Evolutionary conservation across 2,797 vertebrate genomes (phyloP).

Genomic region (Acridotheres tristis): DNA sequence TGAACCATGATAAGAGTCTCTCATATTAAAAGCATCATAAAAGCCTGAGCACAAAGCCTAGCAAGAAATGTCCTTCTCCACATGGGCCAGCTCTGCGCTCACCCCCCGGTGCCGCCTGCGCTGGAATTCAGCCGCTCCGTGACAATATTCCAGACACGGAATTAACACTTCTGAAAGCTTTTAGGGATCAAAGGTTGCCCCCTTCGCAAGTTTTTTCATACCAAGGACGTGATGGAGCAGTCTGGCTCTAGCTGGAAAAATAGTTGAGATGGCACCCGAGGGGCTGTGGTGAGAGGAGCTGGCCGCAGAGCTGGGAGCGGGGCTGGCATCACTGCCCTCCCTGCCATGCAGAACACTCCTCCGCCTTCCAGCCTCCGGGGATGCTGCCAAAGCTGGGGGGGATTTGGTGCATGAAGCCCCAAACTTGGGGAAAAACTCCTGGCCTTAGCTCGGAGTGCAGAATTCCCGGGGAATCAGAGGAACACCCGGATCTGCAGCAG

Average conservation of each 20-base stretch:
- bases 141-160: slow-evolving; percentile 49
- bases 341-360: neutral
- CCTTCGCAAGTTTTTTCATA: slow-evolving; percentile 1
- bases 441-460: neutral
- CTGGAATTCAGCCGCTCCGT: slow-evolving; percentile 23
- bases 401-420: neutral
- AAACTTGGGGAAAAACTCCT: neutral
- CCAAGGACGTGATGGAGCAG: slow-evolving; percentile 24
- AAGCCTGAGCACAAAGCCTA: slow-evolving; percentile 41
- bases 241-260: slow-evolving; percentile 31
- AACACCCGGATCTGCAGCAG: neutral
- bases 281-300: neutral
- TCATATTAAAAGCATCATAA: slow-evolving; percentile 31
- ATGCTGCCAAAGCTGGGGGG: neutral
- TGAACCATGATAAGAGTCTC: slow-evolving; percentile 55
- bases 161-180: slow-evolving; percentile 58
- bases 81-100: neutral
- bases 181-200: slow-evolving; percentile 54
- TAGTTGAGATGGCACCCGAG: neutral
- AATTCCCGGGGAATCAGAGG: accelerated
- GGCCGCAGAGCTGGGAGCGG: neutral
- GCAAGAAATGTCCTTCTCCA: slow-evolving; percentile 24
- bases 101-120: neutral
- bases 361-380: neutral
- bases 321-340: neutral